Conservation (phyloP, 2,888 invertebrate genomes). For the Panzeria rudis region DNA sequence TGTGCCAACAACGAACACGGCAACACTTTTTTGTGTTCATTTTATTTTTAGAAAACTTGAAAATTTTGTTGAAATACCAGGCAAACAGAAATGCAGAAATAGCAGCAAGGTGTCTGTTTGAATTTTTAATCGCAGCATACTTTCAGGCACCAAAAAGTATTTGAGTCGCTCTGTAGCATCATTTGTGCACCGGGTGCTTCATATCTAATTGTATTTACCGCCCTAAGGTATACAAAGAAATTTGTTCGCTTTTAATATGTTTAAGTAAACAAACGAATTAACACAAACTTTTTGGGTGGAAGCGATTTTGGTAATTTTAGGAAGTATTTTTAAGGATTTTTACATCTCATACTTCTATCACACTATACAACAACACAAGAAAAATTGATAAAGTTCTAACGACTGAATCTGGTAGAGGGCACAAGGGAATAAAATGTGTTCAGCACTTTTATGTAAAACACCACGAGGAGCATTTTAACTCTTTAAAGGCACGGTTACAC, state of each 20-base stretch:
- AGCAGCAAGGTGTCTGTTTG: not conserved
- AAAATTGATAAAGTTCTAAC: too few species aligned
- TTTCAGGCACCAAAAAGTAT: not conserved
- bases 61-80: constrained; percentile 17
- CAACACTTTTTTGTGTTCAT: not conserved
- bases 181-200: not conserved
- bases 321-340: too few species aligned
- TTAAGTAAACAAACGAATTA: not conserved
- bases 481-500: too few species aligned
- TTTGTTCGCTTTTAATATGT: not conserved
- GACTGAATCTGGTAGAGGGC: too few species aligned
- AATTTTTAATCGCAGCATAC: constrained; percentile 3
- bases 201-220: not conserved
- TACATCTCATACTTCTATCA: too few species aligned
- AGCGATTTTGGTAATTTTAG: too few species aligned
- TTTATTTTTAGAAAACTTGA: not conserved
- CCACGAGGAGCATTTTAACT: too few species aligned
- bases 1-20: not conserved
- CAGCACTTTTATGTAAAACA: too few species aligned
- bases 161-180: not conserved
- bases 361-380: too few species aligned
- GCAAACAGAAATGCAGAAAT: constrained; percentile 26
- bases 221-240: constrained; percentile 19
- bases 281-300: too few species aligned
- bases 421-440: too few species aligned